Percentiles rank a stretch among this genome's conserved stretches.
These are phyloP conservation scores for Heteractis magnifica DNA, from an alignment of 92 coral and sea anemone genomes.

Conservation along the genomic window DNA sequence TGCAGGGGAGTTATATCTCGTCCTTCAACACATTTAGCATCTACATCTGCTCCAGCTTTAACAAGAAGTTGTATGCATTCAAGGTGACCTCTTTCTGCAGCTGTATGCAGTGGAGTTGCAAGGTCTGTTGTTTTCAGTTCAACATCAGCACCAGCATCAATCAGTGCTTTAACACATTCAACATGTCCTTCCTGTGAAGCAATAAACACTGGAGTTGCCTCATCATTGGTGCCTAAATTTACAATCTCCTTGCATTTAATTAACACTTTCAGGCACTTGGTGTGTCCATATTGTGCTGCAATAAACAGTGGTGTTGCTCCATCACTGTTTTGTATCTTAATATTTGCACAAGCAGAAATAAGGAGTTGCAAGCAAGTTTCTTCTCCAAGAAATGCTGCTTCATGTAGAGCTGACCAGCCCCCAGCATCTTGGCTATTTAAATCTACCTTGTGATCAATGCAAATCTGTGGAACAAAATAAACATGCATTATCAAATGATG, in stretches of 20 bases:
- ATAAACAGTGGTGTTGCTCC: conserved; percentile 73
- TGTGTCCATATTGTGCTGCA: conserved; percentile 71
- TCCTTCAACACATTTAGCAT: conserved; percentile 44
- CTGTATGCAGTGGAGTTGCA: conserved; percentile 72
- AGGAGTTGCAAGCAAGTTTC: conserved; percentile 34
- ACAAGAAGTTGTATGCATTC: conserved; percentile 52
- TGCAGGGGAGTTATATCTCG: conserved; percentile 60
- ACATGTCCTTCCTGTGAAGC: conserved; percentile 77
- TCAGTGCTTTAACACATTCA: conserved; percentile 45
- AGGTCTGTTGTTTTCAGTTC: conserved; percentile 48
- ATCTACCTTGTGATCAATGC: conserved; percentile 35
- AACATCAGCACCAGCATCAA: conserved; percentile 70
- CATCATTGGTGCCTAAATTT: conserved; percentile 51
- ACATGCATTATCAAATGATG: no score
- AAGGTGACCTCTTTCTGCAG: conserved; percentile 69
- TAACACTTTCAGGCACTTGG: conserved; percentile 50
- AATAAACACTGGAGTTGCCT: conserved; percentile 70
- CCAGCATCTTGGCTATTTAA: conserved; percentile 70
- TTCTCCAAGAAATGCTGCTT: conserved; percentile 71
- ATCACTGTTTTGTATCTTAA: conserved; percentile 67
- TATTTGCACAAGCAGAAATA: conserved; percentile 40
- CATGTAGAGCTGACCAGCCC: conserved; percentile 83
- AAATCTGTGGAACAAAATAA: conserved; percentile 43
- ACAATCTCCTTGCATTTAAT: conserved; percentile 48
- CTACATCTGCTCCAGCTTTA: conserved; percentile 51